These are phyloP conservation scores for Charadrius vociferus DNA, from an alignment of 2,113 vertebrate genomes.

Conservation along the genomic window DNA sequence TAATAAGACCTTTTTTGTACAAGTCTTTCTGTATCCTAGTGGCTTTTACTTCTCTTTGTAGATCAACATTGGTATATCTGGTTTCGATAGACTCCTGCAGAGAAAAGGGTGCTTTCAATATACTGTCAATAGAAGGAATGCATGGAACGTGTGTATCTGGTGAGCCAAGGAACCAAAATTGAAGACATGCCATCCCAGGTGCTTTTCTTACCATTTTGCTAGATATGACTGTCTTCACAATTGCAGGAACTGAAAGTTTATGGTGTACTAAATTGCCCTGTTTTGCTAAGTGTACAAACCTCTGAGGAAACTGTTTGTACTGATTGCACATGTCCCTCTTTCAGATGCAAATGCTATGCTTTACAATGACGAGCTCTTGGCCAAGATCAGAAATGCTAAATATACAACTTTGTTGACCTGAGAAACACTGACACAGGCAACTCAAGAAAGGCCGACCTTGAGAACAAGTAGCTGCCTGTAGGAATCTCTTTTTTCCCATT, in stretches of 20 bases:
- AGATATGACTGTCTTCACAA: neutral
- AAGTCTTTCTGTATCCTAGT: neutral
- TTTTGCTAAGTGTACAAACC: neutral
- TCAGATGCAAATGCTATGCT: neutral
- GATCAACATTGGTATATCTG: neutral
- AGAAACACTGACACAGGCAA: neutral
- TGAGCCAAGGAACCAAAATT: neutral
- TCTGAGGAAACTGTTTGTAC: neutral
- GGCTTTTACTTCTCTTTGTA: neutral
- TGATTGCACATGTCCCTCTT: neutral
- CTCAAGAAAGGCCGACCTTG: neutral
- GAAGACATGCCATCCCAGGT: neutral
- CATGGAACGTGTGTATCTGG: neutral
- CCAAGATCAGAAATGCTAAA: neutral
- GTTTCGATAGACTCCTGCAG: neutral
- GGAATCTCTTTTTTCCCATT: neutral
- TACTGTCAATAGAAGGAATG: neutral
- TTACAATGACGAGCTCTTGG: neutral
- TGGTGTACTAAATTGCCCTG: neutral
- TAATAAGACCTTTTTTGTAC: neutral
- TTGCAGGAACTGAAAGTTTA: neutral
- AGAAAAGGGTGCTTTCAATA: neutral
- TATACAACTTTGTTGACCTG: neutral
- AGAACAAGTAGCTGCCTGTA: neutral
- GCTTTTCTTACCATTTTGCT: neutral